Evolutionary conservation across 1,140 invertebrate species (phyloP), one percentile per base, ranked within the genome.

Genomic region (Gryllus bimaculatus): DNA sequence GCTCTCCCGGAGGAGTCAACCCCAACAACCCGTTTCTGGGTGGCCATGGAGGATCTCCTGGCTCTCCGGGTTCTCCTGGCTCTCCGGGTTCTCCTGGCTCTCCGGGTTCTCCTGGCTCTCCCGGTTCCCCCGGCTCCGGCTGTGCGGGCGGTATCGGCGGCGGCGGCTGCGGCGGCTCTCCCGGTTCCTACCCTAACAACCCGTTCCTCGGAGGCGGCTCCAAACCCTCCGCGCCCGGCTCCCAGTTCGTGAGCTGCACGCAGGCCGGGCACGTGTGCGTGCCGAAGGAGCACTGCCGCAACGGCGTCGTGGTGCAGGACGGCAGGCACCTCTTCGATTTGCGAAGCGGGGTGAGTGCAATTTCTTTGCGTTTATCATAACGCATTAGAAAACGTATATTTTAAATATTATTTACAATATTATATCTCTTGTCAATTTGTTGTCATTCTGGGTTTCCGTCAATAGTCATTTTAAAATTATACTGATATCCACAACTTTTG

Each of bases 131-230:
- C 18, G 47, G 48, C 15, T 39, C 26, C 26, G 47, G 54, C 15
- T 47, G 49, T 18, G 21, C 10, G 10, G 47, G 78, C 8, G 74
- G 10, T 20, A 47, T 39, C 49, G 8, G 10, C 47, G 74, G 26
- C 7, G 47, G 73, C 39, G 21, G 39, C 39, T 12, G n/a, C 39
- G 26, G 26, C 21, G 66, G 12, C 15, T 6, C 39, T 12, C 66
- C 18, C 78, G n/a, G 26, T 73, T 74, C 20, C n/a, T 48, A 48
- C 47, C 78, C 66, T n/a, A 66, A 66, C 12, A 79, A 79, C 73
- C 78, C 78, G 18, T 79, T 79, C 73, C 47, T 79, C 73, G 74
- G 26, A n/a, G 78, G 78, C 8, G 75, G 75, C 12, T 8, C 26
- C 15, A 13, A 13, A 47, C 76, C 76, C 48, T 8, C 47, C 12